Base-by-base conservation (phyloP, 2,797 vertebrate species). In the Acestrorhynchus altus region DNA sequence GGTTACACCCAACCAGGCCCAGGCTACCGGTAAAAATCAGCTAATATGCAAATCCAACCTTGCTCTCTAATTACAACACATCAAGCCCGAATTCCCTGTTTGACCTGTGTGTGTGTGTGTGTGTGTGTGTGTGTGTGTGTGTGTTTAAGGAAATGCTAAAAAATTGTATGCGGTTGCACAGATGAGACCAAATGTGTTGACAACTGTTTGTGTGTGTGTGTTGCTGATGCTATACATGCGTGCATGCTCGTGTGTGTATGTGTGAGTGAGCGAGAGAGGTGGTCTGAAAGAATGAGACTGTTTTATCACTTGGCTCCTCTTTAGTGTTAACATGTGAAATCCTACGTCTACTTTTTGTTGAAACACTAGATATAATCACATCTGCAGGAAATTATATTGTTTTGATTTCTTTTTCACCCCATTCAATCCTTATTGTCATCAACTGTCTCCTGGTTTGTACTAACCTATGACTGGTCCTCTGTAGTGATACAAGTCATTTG, bases 1-100 rank as follows among this genome's bases (percentile, higher is more conserved):
- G 95, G 96, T 76, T 99, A 99, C 79, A 84, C 96, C 86, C 98
- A 99, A 72, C 97, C 98, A 0, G 98, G 98, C 52, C 97, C 98
- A 0, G 98, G 98, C 44, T 99, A 99, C 90, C 93, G 93, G 89
- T 95, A 94, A 94, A 88, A 64, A 10, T 11, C 12, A 11, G 24
- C 31, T 42, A 74, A 64, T 31, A 10, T 63, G 83, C 72, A 75
- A 59, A 79, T 82, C 40, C 54, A 64, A 12, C 22, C 49, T 8
- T 51, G 59, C 67, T 54, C 24, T 72, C 24, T 76, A 51, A 83
- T 46, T 85, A 71, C 72, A 81, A 51, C 79, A 75, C 74, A 80
- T 88, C 79, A 84, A 81, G 67, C 52, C 40, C 35, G n/a, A 67
- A 24, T 31, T 52, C 31, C 74, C 60, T 61, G 54, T 80, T 82